Base-by-base conservation (phyloP, 2,113 vertebrate genomes). In the Pangasianodon hypophthalmus region DNA sequence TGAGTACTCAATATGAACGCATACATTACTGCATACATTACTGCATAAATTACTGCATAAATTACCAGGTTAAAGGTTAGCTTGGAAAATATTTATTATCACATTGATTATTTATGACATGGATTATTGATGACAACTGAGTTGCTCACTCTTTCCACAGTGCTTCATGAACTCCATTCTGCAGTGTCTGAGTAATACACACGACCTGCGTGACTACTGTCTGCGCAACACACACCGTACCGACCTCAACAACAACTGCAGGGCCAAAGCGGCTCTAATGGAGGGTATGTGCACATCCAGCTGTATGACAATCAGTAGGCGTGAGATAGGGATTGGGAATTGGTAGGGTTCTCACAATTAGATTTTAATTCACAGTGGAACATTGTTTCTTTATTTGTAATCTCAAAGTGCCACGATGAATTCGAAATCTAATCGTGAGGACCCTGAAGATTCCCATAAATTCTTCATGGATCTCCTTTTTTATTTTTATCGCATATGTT, bases 131-230 rank as follows among this genome's bases (percentile, higher is more conserved):
- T 58, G 64, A 6, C 32, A 48, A 44, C 16, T 69, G n/a, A 29
- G 29, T 84, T 16, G 7, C 24, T 41, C 67, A 60, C 75, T 54
- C 8, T 90, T 83, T 93, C 93, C 93, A 32, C 94, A 98, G 98
- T 99, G 98, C 94, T 99, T 99, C 94, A 99, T 99, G 98, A 99
- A 99, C 96, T 98, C 98, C 87, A 97, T 99, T 92, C 96, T 99
- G 21, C 98, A 99, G 93, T 99, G 98, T 95, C 96, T 99, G 94
- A 99, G 98, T 89, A 98, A 99, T 94, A 99, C 98, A 26, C 95
- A 96, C 3, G 98, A 98, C 91, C 95, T 99, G 93, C 95, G 97
- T 62, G 98, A 99, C 91, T 99, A 98, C 92, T 99, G 98, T 94
- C 95, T 99, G 90, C 97, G 96, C 88, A 97, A 96, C 95, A 91